Conservation (phyloP, 2,113 vertebrate genomes). For the Platycercus adscitus region DNA sequence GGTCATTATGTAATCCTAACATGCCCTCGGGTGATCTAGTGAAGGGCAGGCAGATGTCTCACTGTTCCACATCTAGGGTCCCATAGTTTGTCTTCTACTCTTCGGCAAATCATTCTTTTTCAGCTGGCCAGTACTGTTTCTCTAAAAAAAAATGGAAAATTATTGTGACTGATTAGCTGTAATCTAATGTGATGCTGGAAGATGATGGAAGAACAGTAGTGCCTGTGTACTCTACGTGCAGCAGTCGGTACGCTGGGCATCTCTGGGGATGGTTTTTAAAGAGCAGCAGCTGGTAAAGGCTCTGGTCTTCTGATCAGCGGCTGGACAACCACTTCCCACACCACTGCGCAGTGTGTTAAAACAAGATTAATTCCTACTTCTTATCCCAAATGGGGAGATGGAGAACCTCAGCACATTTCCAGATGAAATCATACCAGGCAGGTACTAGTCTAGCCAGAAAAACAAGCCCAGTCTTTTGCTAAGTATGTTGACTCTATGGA, state of each 20-base stretch:
- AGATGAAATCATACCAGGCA: background rate
- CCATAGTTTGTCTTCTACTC: background rate
- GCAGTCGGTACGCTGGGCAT: background rate
- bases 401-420: background rate
- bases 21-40: background rate
- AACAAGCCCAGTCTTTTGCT: rapidly evolving
- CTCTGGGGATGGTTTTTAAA: background rate
- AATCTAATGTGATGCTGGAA: background rate
- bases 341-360: background rate
- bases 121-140: background rate
- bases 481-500: background rate
- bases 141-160: background rate
- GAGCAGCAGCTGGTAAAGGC: background rate
- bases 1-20: background rate
- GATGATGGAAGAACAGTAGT: background rate
- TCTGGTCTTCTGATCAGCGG: background rate
- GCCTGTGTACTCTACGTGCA: background rate
- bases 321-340: background rate
- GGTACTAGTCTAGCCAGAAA: background rate
- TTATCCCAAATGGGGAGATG: background rate
- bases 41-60: background rate
- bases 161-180: background rate
- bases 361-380: background rate
- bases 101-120: background rate
- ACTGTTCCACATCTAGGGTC: background rate